Evolutionary conservation across 2,888 invertebrate species (phyloP), one percentile per base, ranked within the genome.

Genomic region (Flexamia atlantica): DNA sequence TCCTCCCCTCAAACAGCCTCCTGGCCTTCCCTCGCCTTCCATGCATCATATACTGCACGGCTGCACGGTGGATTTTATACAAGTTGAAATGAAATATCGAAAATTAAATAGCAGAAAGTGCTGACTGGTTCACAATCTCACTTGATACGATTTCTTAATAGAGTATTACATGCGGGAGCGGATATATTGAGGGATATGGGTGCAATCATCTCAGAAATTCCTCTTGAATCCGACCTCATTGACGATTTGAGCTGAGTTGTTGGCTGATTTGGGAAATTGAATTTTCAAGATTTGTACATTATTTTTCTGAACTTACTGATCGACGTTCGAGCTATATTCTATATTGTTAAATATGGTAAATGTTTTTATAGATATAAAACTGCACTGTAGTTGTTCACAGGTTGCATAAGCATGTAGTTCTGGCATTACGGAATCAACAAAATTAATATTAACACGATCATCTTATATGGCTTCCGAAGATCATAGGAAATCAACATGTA

Each of bases 101-200:
- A 76, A 76, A 76, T 76, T 36, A 72, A 72, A 42, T 36, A 40
- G 42, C 68, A 10, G 68, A 14, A 68, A 68, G 68, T 68, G 68
- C 68, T 68, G 68, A 68, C 57, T 57, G 36, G 36, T 36, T 36
- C 57, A 23, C 57, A 57, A 57, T 57, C 57, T 23, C 23, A 23
- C 57, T 23, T 46, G 7, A 46, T 46, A 46, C 46, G 60, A 60
- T 60, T 60, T 25, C 68, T 68, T 68, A 68, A 68, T 68, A 68
- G 68, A 68, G 68, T 30, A 68, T 68, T 68, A 30, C 68, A 68
- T n/a, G 14, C n/a, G 36, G 68, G 36, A 36, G 36, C 36, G 36
- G 36, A 36, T 72, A 72, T 72, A 72, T 72, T 40, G 42, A 32
- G 23, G 72, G 72, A 72, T 72, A 72, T 72, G 42, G 12, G 72